A percentile compares a stretch with the other conserved stretches of the same genome.
phyloP scores from a whole-genome alignment of 1,140 invertebrate genomes.

The Archivesica marissinica region DNA sequence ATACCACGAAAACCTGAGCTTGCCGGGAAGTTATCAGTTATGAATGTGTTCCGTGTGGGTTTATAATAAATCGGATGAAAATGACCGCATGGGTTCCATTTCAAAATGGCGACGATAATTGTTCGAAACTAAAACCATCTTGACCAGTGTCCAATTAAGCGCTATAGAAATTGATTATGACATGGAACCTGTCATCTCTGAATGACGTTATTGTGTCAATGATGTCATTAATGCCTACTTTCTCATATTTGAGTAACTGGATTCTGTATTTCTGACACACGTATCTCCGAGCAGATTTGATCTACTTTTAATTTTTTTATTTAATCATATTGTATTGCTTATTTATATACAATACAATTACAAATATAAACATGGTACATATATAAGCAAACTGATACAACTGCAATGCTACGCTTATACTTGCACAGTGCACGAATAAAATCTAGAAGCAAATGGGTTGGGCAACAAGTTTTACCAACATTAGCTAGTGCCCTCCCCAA shows the following conservation, averaged over 20 bases:
- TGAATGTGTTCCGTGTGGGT: conserved; percentile 5
- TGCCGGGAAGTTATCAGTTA: conserved; percentile 44
- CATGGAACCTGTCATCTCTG: conserved; percentile 12
- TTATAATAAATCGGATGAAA: conserved; percentile 53
- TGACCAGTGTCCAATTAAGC: conserved; percentile 35
- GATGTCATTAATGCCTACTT: background rate
- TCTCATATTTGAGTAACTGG: background rate
- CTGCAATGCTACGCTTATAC: too few relatives aligned
- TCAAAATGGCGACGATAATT: conserved; percentile 46
- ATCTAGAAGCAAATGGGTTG: too few relatives aligned
- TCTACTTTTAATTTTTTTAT: background rate
- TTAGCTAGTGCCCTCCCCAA: too few relatives aligned
- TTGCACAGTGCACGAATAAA: too few relatives aligned
- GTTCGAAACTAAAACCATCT: conserved; percentile 43
- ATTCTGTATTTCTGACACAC: background rate
- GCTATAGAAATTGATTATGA: conserved; percentile 41
- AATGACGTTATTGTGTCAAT: conserved; percentile 7
- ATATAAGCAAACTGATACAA: too few relatives aligned
- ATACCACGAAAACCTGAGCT: background rate
- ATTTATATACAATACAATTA: too few relatives aligned
- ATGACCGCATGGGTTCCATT: conserved; percentile 38
- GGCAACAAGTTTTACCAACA: too few relatives aligned
- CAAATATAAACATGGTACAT: too few relatives aligned
- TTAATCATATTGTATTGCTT: too few relatives aligned
- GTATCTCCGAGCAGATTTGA: background rate